These are phyloP conservation scores for Ichneumoninae sp. DNA, from an alignment of 2,888 invertebrate species.

Conservation along the genomic window DNA sequence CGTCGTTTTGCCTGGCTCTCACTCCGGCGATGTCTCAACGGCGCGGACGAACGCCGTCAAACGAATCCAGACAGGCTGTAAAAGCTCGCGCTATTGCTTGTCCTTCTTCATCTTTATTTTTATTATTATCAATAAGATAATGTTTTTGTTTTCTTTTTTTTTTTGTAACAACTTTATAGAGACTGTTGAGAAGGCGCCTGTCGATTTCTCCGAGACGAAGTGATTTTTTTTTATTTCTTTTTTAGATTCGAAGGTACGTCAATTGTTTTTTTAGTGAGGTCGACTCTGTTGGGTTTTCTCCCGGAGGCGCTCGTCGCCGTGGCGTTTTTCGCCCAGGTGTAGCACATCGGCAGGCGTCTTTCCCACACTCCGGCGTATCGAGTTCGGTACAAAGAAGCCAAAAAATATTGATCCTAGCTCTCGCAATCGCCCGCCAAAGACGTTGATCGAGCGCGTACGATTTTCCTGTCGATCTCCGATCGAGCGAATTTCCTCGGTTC, in stretches of 20 bases:
- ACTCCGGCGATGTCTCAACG: not conserved
- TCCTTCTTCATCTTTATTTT: constrained; percentile 40
- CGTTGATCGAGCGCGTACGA: not conserved
- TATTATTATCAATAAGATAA: constrained; percentile 38
- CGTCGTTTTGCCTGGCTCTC: not conserved
- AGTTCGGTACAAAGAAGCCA: no score
- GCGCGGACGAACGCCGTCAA: constrained; percentile 27
- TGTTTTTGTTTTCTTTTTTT: constrained; percentile 18
- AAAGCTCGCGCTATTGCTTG: constrained; percentile 20
- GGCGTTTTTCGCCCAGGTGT: no score
- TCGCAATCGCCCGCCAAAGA: no score
- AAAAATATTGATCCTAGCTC: no score
- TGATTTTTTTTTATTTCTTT: not conserved
- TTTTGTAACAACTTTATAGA: constrained; percentile 32
- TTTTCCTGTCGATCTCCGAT: not conserved
- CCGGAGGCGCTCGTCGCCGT: no score
- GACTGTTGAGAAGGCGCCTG: not conserved
- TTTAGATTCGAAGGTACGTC: not conserved
- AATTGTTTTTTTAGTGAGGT: not conserved
- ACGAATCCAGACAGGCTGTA: constrained; percentile 36
- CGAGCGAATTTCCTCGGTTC: not conserved
- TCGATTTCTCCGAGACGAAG: not conserved
- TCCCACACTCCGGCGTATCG: no score
- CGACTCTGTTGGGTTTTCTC: no score
- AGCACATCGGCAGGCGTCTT: no score